Conservation (phyloP, 1,140 invertebrate genomes). For the Hermatobates lingyangjiaoensis region DNA sequence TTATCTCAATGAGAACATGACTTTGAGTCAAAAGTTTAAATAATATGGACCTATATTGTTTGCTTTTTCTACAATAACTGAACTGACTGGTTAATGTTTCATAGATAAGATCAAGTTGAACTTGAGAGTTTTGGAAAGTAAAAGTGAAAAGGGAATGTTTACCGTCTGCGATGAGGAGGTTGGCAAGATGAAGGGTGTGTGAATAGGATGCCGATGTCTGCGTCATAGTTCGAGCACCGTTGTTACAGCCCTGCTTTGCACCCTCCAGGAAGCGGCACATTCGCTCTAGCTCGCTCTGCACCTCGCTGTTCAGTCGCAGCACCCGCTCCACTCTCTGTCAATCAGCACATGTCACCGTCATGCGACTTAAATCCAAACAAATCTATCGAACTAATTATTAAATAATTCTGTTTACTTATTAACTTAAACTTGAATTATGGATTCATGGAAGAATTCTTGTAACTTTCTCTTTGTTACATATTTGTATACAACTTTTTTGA, state of each 20-base stretch:
- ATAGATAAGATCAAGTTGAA: neutral
- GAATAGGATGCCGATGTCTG: slow-evolving; percentile 14
- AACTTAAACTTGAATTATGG: too few relatives aligned
- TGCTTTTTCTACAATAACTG: neutral
- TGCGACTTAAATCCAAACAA: too few relatives aligned
- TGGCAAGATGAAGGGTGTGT: slow-evolving; percentile 24
- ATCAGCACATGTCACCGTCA: too few relatives aligned
- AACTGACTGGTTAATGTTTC: neutral
- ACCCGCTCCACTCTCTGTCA: slow-evolving; percentile 41
- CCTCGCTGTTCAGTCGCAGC: slow-evolving; percentile 28
- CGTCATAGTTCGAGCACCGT: slow-evolving; percentile 16
- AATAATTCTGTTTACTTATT: too few relatives aligned
- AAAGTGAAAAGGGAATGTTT: neutral
- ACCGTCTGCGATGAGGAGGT: slow-evolving; percentile 22
- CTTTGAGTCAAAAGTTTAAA: too few relatives aligned
- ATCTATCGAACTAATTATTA: too few relatives aligned
- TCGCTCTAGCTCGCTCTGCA: slow-evolving; percentile 32
- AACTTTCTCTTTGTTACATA: too few relatives aligned
- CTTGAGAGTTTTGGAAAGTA: too few relatives aligned
- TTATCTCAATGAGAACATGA: too few relatives aligned
- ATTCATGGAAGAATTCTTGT: too few relatives aligned
- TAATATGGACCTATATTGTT: too few relatives aligned
- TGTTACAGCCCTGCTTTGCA: slow-evolving; percentile 15
- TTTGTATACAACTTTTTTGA: too few relatives aligned
- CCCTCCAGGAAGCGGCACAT: slow-evolving; percentile 27